phyloP scores from a whole-genome alignment of 2,797 vertebrate genomes.

The Neomorphus geoffroyi region DNA sequence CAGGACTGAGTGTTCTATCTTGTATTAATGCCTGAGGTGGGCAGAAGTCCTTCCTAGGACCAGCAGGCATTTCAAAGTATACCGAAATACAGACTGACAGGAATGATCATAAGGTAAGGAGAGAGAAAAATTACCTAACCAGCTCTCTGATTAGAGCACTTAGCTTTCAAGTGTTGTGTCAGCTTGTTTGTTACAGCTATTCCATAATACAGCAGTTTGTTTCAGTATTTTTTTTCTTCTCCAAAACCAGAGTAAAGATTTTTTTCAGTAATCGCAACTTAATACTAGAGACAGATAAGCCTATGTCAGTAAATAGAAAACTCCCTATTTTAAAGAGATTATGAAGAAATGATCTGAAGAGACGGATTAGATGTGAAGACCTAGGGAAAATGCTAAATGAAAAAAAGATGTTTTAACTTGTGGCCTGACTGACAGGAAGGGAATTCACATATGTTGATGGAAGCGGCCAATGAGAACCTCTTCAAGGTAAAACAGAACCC shows the following conservation, averaged over 20 bases:
- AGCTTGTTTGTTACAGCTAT: neutral
- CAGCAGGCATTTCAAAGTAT: neutral
- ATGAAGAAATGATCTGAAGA: slow-evolving; percentile 15
- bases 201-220: neutral
- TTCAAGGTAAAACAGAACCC: neutral
- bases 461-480: neutral
- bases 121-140: neutral
- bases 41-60: neutral
- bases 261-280: neutral
- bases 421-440: neutral
- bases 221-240: neutral
- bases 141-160: neutral
- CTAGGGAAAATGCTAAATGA: neutral
- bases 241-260: neutral
- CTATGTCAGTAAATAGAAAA: neutral
- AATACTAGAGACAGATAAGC: neutral
- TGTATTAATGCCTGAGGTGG: neutral
- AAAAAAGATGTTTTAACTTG: slow-evolving; percentile 8
- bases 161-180: neutral
- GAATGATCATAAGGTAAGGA: neutral
- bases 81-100: neutral
- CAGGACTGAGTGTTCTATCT: neutral
- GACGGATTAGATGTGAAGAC: neutral
- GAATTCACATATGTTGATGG: neutral
- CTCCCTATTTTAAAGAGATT: slow-evolving; percentile 13